Evolutionary conservation across 2,113 vertebrate genomes (phyloP).

Genomic region (Leptodactylus fuscus): DNA sequence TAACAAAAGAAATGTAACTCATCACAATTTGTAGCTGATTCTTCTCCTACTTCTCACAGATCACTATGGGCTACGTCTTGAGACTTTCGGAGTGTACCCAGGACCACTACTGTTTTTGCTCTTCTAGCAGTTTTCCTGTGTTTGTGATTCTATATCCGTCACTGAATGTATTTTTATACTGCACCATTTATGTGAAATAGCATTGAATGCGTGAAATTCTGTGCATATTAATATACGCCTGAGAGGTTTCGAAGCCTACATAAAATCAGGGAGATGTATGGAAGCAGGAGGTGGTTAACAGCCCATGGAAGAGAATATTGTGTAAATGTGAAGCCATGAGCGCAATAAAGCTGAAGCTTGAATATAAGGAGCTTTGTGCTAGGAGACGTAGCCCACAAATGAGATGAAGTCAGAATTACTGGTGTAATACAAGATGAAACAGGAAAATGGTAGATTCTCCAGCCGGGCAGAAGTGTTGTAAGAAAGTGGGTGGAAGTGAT

Average conservation of each 20-base stretch:
- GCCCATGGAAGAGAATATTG: background rate
- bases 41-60: background rate
- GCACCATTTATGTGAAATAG: background rate
- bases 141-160: background rate
- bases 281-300: constrained; percentile 8
- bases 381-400: background rate
- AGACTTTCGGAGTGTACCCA: background rate
- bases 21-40: background rate
- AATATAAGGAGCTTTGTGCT: background rate
- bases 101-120: background rate
- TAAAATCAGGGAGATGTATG: constrained; percentile 7
- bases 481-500: background rate
- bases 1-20: no score
- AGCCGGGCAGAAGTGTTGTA: background rate
- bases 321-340: constrained; percentile 8
- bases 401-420: background rate
- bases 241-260: constrained; percentile 14
- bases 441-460: background rate
- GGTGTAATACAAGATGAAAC: background rate
- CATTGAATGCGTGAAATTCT: background rate
- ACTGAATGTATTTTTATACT: background rate
- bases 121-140: background rate
- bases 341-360: background rate
- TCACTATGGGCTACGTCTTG: no score
- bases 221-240: constrained; percentile 14